Evolutionary conservation across 2,797 vertebrate genomes (phyloP), one percentile per base, ranked within the genome.

Genomic region (Schizothorax lantsangensis): DNA sequence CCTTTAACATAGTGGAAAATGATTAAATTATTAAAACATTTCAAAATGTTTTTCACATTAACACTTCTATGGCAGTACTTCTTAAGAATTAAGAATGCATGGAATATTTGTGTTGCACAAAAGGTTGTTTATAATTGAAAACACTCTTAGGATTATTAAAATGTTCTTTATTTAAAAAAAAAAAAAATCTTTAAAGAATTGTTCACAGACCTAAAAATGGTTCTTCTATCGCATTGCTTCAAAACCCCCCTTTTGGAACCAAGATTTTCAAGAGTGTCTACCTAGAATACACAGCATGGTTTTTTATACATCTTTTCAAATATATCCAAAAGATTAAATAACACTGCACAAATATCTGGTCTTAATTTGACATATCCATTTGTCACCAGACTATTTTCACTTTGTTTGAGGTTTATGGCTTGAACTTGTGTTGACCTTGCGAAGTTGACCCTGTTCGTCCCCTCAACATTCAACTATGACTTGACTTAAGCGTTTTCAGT

Each of bases 401-500:
- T 49, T 19, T 21, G 43, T 74, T 79, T 75, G 47, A 57, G 68
- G 88, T 86, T 80, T 64, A 68, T 45, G 17, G 84, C 47, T 26
- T 89, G 88, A 89, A 89, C 88, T 87, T 72, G 77, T 43, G 9
- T 5, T 77, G 88, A 89, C 88, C 88, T 79, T 81, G 69, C 23
- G 11, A 64, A 81, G 71, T 43, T 86, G 79, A 86, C 79, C 77
- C 73, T 68, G 59, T 68, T 26, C 45, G 23, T 68, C 73, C 84
- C 77, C 71, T 81, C 30, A 66, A 52, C 54, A 47, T 83, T 49
- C 49, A 79, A 8, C 74, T 33, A 64, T 10, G 33, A 77, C 71
- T 52, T 88, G 69, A 62, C 75, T n/a, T n/a, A 66, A 81, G 80
- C 77, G 30, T 81, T 75, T 68, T 19, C 73, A 59, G 74, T 87